These are phyloP conservation scores for Drosophila paracracens DNA, from an alignment of 2,888 invertebrate species.

Conservation along the genomic window DNA sequence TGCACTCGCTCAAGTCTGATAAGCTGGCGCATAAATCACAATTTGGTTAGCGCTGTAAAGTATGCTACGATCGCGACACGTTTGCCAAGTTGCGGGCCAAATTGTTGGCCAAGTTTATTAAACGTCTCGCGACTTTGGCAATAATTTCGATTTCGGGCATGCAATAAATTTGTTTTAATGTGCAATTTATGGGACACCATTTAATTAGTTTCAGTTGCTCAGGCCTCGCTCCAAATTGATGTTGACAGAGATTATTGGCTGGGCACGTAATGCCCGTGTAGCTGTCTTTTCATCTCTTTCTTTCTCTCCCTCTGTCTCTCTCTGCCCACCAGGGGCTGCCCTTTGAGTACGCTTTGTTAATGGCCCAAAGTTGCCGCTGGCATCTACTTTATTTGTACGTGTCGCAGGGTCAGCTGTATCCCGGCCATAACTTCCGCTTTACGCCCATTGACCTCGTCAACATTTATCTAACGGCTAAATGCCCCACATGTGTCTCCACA, in stretches of 20 bases:
- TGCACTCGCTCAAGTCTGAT: slow-evolving; percentile 25
- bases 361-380: slow-evolving; percentile 66
- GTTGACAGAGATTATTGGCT: slow-evolving; percentile 83
- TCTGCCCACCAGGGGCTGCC: background rate
- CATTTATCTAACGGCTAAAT: slow-evolving; percentile 75
- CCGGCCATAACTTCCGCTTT: slow-evolving; percentile 77
- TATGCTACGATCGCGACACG: slow-evolving; percentile 71
- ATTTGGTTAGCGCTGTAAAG: slow-evolving; percentile 54
- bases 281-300: slow-evolving; percentile 4
- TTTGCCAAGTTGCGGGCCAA: slow-evolving; percentile 50
- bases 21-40: slow-evolving; percentile 68
- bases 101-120: slow-evolving; percentile 71
- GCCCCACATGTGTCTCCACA: slow-evolving; percentile 37
- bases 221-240: slow-evolving; percentile 75
- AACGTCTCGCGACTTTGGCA: slow-evolving; percentile 77
- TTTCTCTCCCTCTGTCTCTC: background rate
- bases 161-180: slow-evolving; percentile 83
- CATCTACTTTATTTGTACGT: slow-evolving; percentile 73
- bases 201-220: slow-evolving; percentile 82
- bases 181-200: slow-evolving; percentile 83
- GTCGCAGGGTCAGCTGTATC: slow-evolving; percentile 57
- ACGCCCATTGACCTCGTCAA: slow-evolving; percentile 76
- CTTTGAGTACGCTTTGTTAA: slow-evolving; percentile 49
- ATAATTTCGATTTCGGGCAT: slow-evolving; percentile 78
- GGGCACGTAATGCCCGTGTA: slow-evolving; percentile 72